Conservation (phyloP, 2,888 invertebrate species). For the Athrips mouffetella region DNA sequence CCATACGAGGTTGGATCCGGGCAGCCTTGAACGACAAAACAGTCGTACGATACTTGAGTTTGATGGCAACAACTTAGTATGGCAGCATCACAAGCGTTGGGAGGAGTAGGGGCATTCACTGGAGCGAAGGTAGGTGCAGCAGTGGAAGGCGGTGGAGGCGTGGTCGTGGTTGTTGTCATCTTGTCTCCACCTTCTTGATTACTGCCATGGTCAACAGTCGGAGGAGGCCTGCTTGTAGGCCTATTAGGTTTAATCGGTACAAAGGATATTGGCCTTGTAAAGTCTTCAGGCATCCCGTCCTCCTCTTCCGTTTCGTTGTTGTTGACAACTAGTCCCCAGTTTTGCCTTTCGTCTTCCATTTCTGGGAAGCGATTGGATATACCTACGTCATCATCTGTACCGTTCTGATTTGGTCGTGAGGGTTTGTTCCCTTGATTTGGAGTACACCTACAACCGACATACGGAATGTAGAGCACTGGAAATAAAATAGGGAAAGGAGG, state of each 20-base stretch:
- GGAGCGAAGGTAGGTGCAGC: slow-evolving; percentile 12
- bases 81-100: slow-evolving; percentile 52
- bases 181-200: slow-evolving; percentile 31
- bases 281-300: slow-evolving; percentile 32
- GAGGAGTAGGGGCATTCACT: slow-evolving; percentile 22
- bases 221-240: slow-evolving; percentile 38
- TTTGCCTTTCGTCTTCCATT: slow-evolving; percentile 53
- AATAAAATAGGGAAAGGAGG: slow-evolving; percentile 41
- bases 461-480: slow-evolving; percentile 48
- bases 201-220: slow-evolving; percentile 53
- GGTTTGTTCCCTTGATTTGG: slow-evolving; percentile 17
- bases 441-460: slow-evolving; percentile 41
- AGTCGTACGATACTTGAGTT: slow-evolving; percentile 43
- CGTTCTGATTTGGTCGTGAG: slow-evolving; percentile 15
- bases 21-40: slow-evolving; percentile 54
- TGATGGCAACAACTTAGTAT: slow-evolving; percentile 57
- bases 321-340: slow-evolving; percentile 52
- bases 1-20: slow-evolving; percentile 63
- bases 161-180: slow-evolving; percentile 19
- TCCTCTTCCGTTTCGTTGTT: slow-evolving; percentile 30
- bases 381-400: slow-evolving; percentile 6
- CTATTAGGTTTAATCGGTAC: slow-evolving; percentile 38
- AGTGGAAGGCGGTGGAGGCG: slow-evolving; percentile 30
- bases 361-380: slow-evolving; percentile 40
- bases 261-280: slow-evolving; percentile 49